Base-by-base conservation (phyloP, 35 echinoderm and acorn worm genomes). In the Apostichopus japonicus region DNA sequence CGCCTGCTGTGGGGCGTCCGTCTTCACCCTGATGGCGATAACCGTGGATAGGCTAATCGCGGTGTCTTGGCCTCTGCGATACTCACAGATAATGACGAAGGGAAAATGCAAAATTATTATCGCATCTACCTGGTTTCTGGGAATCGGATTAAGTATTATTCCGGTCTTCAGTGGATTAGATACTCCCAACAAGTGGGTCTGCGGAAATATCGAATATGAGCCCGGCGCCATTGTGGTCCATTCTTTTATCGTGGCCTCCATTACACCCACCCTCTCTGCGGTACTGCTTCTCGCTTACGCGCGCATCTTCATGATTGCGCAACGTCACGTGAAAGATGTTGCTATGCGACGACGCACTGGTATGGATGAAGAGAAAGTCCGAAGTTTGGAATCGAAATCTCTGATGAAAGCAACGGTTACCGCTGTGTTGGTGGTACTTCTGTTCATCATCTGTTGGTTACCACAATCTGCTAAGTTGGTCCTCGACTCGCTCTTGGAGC, bases 381-480 rank as follows among this genome's bases (percentile, higher is more conserved):
- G 54, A 65, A 53, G 10, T 10, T 54, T 86, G 14, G 54, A 86
- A 9, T 55, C 83, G 54, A 55, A 55, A 5, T 55, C 83, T 24
- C 83, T 44, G 15, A 55, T 86, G 83, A 86, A 65, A 19, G 83
- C 16, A 56, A 86, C 83, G 15, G 83, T 86, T 54, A 86, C 83
- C 5, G 52, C 83, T 15, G 83, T 86, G 13, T 65, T 86, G 16
- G 58, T 86, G n/a, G 83, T 86, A 4, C 16, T 86, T 8, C n/a
- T 86, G 54, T 86, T 55, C 83, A 24, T 23, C 54, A 54, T 86
- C 83, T 86, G 83, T 58, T 86, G 83, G 83, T 21, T 86, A 53
- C 82, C 82, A 13, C 19, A 27, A 24, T 56, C 54, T 57, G 83
- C 55, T 27, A 86, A 86, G 25, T 1, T 56, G 17, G 6, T 65